Base-by-base conservation (phyloP, 2,113 vertebrate species). In the Camelus bactrianus region DNA sequence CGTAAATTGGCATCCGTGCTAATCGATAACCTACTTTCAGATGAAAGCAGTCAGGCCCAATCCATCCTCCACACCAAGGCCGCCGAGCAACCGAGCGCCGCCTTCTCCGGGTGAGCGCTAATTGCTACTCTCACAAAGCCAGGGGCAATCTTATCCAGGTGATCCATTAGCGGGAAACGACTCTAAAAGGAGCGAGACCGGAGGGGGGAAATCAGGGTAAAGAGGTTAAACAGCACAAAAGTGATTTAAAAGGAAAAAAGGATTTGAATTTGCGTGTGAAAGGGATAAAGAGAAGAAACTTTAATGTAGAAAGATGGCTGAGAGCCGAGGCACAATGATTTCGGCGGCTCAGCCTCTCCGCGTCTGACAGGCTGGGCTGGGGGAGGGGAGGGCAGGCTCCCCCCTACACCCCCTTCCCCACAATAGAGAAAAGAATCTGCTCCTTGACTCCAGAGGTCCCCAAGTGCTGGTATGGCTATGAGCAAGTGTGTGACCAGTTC, bases 101-200 rank as follows among this genome's bases (percentile, higher is more conserved):
- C 91, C 97, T 96, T 94, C 97, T 98, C 95, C 30, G 83, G 96
- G 97, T 95, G 93, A 96, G 62, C 92, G 69, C 97, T 99, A 98
- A 98, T 98, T 97, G 97, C 97, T 81, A 5, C 97, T 97, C 96
- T 92, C 96, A 97, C 97, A 98, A 97, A 98, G 97, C 96, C 95
- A 72, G 93, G 62, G 17, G 98, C 98, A 98, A 94, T 94, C 90
- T 92, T 86, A 94, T 96, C 98, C 98, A 98, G 98, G 98, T 98
- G 94, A 98, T 93, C 95, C 98, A 98, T 98, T 98, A 98, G 96
- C 84, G 72, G 86, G 85, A 96, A 98, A 95, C 69, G 75, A 67
- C 77, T 69, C 81, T 82, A 86, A 97, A 97, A 96, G 97, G 30
- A 56, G n/a, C 28, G 38, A 84, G 91, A 72, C 73, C 88, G 64